Conservation (phyloP, 2,113 vertebrate genomes). For the Psephotus haematonotus region DNA sequence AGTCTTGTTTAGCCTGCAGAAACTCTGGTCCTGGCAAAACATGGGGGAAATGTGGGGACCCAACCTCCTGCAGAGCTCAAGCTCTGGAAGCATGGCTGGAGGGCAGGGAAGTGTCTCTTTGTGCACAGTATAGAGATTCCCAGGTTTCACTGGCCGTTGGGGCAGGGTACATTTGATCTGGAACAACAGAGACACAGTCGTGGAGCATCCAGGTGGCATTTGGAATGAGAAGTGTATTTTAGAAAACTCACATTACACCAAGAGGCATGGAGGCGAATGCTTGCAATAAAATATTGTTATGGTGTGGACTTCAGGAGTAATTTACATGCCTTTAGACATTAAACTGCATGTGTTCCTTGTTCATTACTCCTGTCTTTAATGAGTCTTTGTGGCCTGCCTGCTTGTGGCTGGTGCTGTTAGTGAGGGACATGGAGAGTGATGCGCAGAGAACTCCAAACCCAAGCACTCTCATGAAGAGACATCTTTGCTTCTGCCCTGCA, state of each 20-base stretch:
- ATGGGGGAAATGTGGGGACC: not conserved
- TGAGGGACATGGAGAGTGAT: not conserved
- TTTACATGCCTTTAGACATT: not conserved
- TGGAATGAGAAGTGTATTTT: not conserved
- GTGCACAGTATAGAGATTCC: not conserved
- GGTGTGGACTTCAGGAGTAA: not conserved
- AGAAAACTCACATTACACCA: not conserved
- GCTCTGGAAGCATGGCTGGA: not conserved
- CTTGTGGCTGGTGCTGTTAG: slow-evolving; percentile 8
- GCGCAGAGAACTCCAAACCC: slow-evolving; percentile 14
- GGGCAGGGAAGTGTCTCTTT: not conserved
- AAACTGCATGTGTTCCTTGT: not conserved
- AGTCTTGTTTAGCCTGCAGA: not conserved
- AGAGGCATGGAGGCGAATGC: not conserved
- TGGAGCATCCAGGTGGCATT: not conserved
- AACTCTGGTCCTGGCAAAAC: not conserved
- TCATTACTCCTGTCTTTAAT: slow-evolving; percentile 2
- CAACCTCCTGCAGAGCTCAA: not conserved
- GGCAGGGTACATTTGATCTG: not conserved
- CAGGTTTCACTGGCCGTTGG: not conserved
- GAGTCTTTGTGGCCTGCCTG: not conserved
- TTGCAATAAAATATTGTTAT: not conserved
- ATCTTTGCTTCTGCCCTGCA: slow-evolving; percentile 46
- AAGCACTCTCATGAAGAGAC: not conserved
- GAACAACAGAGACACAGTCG: not conserved